A percentile compares a stretch with the other conserved stretches of the same genome.
phyloP scores from a whole-genome alignment of 1,140 invertebrate genomes.

The Pectinophora gossypiella region DNA sequence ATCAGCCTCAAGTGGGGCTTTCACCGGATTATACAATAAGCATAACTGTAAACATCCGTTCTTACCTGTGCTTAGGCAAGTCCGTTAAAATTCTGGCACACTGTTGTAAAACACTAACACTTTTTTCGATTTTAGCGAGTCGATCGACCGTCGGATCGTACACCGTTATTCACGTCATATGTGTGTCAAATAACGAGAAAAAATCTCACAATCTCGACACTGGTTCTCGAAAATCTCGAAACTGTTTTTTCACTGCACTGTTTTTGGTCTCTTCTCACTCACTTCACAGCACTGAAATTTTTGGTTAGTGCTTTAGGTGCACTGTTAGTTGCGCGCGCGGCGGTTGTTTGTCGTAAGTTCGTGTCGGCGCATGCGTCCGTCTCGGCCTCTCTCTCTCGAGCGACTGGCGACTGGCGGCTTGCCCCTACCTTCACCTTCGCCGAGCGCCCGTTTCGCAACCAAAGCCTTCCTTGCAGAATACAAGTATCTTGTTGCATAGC shows the following conservation, averaged over 20 bases:
- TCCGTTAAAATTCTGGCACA: constrained; percentile 71
- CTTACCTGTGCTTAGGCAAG: constrained; percentile 67
- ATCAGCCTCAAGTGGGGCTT: constrained; percentile 28
- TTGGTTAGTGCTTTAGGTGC: constrained; percentile 11
- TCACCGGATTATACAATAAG: constrained; percentile 68
- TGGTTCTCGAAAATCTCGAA: background rate
- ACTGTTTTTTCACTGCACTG: constrained; percentile 20
- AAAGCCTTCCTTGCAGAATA: constrained; percentile 54
- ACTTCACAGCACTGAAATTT: constrained; percentile 27
- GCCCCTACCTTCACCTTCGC: constrained; percentile 53
- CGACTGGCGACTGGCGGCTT: constrained; percentile 43
- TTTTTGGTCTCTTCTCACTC: constrained; percentile 27
- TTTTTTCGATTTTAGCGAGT: constrained; percentile 62
- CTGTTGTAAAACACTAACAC: constrained; percentile 64
- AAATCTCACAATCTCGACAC: constrained; percentile 36
- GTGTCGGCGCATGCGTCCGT: constrained; percentile 30
- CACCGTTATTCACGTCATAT: constrained; percentile 71
- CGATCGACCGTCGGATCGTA: constrained; percentile 60
- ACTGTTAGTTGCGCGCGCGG: constrained; percentile 50
- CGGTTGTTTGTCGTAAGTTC: constrained; percentile 17
- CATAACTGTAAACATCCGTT: constrained; percentile 71
- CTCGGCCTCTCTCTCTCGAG: constrained; percentile 59
- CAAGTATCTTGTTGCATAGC: constrained; percentile 69
- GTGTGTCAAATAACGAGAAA: constrained; percentile 59
- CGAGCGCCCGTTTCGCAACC: constrained; percentile 52